Conservation (phyloP, 2,113 vertebrate genomes). For the Sporophila hypoxantha region DNA sequence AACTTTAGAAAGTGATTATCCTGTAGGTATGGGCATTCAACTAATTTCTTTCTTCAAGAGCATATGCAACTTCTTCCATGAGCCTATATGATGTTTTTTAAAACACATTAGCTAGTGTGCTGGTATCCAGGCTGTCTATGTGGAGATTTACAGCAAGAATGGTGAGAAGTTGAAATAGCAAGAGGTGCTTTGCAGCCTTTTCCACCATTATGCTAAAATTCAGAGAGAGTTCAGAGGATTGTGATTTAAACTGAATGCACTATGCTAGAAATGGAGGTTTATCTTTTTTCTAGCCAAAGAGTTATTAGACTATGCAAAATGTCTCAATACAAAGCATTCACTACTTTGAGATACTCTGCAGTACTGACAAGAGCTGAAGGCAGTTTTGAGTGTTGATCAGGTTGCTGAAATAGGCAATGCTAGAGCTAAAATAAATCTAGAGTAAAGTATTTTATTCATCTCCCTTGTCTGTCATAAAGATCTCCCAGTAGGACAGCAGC, state of each 20-base stretch:
- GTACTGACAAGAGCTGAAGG: neutral
- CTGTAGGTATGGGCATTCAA: neutral
- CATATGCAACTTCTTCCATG: neutral
- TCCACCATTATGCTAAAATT: neutral
- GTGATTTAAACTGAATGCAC: neutral
- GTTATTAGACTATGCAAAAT: neutral
- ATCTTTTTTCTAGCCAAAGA: neutral
- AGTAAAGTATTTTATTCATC: neutral
- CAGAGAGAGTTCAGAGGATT: neutral
- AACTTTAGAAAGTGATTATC: neutral
- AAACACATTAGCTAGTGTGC: neutral
- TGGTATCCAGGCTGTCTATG: accelerated
- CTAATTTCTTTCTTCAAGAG: neutral
- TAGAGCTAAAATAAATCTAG: neutral
- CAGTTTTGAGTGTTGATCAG: neutral
- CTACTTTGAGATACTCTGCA: neutral
- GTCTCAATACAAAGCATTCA: neutral
- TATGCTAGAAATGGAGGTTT: neutral
- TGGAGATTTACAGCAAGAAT: neutral
- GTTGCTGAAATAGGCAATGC: neutral
- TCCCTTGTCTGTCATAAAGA: neutral
- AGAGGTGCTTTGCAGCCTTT: neutral
- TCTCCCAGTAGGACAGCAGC: neutral
- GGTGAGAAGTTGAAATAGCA: accelerated
- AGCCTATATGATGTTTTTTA: neutral